A percentile compares a stretch with the other conserved stretches of the same genome.
phyloP scores from a whole-genome alignment of 2,113 vertebrate genomes.

The Psittacus erithacus region DNA sequence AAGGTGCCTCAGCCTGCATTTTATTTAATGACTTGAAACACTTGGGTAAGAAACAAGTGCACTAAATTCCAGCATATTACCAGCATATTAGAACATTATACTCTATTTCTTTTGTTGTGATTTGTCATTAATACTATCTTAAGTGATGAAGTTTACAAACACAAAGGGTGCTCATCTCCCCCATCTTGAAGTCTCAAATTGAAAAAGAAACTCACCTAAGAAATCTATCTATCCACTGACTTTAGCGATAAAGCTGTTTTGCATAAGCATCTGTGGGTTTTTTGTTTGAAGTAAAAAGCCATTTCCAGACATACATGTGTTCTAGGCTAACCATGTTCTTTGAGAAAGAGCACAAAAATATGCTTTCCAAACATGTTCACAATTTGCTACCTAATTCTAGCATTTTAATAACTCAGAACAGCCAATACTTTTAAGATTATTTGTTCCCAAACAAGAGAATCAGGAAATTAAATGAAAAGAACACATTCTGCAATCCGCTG shows the following conservation, averaged over 20 bases:
- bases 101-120: background rate
- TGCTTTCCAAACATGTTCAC: background rate
- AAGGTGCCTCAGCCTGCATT: background rate
- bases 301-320: background rate
- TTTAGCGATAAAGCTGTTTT: background rate
- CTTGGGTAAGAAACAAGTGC: background rate
- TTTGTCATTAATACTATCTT: background rate
- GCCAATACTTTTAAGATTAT: background rate
- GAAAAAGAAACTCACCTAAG: background rate
- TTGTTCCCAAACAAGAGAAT: background rate
- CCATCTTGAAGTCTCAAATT: background rate
- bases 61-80: background rate
- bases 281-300: background rate
- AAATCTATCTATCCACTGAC: background rate
- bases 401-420: background rate
- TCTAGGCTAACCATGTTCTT: background rate
- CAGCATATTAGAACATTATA: background rate
- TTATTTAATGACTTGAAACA: background rate
- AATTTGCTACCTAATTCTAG: background rate
- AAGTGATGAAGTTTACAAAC: background rate
- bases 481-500: background rate
- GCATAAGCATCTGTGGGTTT: background rate
- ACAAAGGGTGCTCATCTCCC: background rate
- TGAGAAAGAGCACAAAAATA: constrained; percentile 6
- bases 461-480: background rate